Base-by-base conservation (phyloP, 2,888 invertebrate species). In the Leptura quadrifasciata region DNA sequence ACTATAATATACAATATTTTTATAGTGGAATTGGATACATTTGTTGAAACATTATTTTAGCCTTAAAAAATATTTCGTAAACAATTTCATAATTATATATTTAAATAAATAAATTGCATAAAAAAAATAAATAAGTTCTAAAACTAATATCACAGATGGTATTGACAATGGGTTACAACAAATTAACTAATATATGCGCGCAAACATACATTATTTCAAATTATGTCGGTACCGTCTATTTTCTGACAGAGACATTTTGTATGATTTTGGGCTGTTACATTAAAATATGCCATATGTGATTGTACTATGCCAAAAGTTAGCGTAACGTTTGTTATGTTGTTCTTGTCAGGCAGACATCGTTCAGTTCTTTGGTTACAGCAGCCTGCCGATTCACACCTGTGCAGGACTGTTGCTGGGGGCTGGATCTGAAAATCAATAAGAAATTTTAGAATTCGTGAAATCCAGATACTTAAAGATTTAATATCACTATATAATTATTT, bases 311-410 rank as follows among this genome's bases (percentile, higher is more conserved):
- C n/a, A 47, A 47, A 47, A 5, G 5, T n/a, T 2, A 47, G n/a
- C 10, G 3, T 39, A 12, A 39, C 63, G 10, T 47, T 15, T 47
- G n/a, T n/a, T n/a, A n/a, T n/a, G n/a, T 15, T 47, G 5, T 0
- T 57, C 8, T 1, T n/a, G 0, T 24, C 9, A 27, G 76, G 61
- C 18, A 54, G 18, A 27, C 76, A 76, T 63, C 24, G 71, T 57
- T 74, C 39, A 12, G 52, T 24, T 10, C 15, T 18, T 0, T 39
- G 3, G 12, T 35, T 6, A 39, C 76, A 76, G n/a, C 76, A 74
- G 12, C 76, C 76, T 0, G 71, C 15, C n/a, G 39, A 57, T 1
- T 70, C 61, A 31, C 76, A 76, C 24, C 71, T 47, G 54, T 76
- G 71, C n/a, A 76, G 74, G 20, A 76, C 57, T 1, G 63, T 71